Conservation (phyloP, 2,888 invertebrate genomes). For the Leistus spinibarbis region DNA sequence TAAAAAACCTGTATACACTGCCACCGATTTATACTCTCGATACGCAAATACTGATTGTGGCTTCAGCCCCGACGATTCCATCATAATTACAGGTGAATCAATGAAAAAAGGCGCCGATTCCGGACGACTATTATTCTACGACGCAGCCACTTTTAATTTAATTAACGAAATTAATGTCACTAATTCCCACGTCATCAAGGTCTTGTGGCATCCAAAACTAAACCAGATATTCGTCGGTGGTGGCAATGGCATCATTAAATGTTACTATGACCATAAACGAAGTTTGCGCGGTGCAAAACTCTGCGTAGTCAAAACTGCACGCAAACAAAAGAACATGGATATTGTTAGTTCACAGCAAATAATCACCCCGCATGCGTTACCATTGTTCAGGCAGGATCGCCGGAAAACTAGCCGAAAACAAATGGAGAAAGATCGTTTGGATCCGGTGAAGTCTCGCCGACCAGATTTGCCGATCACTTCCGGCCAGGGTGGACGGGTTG, state of each 20-base stretch:
- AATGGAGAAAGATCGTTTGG: conserved; percentile 88
- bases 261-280: conserved; percentile 86
- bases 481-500: conserved; percentile 91
- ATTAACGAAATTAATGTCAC: conserved; percentile 78
- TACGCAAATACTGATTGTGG: conserved; percentile 83
- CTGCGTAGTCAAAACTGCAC: conserved; percentile 81
- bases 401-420: conserved; percentile 87
- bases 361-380: conserved; percentile 94
- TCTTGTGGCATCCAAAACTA: conserved; percentile 95
- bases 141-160: conserved; percentile 75
- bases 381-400: conserved; percentile 91
- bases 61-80: conserved; percentile 91
- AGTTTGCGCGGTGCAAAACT: conserved; percentile 91
- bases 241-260: conserved; percentile 87
- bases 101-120: conserved; percentile 66
- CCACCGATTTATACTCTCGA: conserved; percentile 75
- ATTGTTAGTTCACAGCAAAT: conserved; percentile 90
- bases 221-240: conserved; percentile 95
- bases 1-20: conserved; percentile 76
- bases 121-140: conserved; percentile 80
- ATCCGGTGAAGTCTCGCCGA: conserved; percentile 80
- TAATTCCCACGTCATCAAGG: conserved; percentile 83
- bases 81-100: conserved; percentile 89
- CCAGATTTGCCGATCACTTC: conserved; percentile 89
- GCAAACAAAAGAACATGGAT: conserved; percentile 82